Conservation (phyloP, 2,113 vertebrate species). For the Echinops telfairi region DNA sequence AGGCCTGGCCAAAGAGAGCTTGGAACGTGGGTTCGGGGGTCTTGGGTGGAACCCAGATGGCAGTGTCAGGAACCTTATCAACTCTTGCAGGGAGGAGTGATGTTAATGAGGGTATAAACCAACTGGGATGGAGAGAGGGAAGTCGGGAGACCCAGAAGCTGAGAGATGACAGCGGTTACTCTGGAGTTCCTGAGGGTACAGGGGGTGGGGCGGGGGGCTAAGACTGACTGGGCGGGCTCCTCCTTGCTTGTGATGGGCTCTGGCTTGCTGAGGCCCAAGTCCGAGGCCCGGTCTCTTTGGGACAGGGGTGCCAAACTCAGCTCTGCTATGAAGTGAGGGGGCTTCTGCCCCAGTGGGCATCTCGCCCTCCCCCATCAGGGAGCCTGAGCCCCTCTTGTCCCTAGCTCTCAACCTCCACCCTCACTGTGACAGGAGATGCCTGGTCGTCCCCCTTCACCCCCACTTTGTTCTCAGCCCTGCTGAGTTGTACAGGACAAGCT, state of each 20-base stretch:
- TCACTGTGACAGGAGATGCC: background rate
- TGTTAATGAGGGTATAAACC: background rate
- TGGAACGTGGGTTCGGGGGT: background rate
- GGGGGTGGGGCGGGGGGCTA: background rate
- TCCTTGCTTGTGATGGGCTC: too few species aligned
- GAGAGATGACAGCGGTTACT: background rate
- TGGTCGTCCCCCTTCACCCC: too few species aligned
- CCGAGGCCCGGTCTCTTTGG: background rate
- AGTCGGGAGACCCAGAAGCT: background rate
- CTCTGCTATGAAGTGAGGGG: background rate
- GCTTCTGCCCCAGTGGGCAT: background rate
- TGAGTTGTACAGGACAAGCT: too few species aligned
- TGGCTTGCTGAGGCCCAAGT: too few species aligned
- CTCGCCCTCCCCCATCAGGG: too few species aligned
- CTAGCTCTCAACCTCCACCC: background rate
- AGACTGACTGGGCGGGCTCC: too few species aligned
- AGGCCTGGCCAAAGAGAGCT: background rate
- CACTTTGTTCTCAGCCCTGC: too few species aligned
- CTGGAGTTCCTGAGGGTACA: background rate
- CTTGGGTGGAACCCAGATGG: background rate
- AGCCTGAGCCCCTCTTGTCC: background rate
- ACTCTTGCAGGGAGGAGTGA: slow-evolving; percentile 3
- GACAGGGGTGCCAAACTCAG: background rate
- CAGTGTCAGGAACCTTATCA: background rate
- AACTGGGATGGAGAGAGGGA: background rate